A percentile compares a stretch with the other conserved stretches of the same genome.
Evolutionary conservation across 1,140 invertebrate species (phyloP).

Genomic region (Caenorhabditis brenneri): DNA sequence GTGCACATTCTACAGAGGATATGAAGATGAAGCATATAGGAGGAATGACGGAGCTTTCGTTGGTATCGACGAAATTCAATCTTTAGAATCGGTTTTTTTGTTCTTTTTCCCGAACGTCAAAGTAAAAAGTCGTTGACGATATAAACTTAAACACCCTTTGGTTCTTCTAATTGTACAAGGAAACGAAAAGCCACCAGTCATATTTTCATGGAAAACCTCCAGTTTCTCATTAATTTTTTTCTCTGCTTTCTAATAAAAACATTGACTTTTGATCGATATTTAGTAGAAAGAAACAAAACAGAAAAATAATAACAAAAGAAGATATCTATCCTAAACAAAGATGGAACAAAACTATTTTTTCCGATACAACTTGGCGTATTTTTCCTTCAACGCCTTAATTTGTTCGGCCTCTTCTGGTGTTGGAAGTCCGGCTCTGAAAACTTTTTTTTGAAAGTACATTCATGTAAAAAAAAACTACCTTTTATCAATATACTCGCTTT

Average conservation of each 20-base stretch:
- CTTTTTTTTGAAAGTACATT: neutral
- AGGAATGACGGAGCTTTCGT: too few species aligned
- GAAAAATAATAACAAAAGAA: conserved; percentile 5
- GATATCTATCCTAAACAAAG: neutral
- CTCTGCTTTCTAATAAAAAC: neutral
- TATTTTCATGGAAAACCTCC: too few species aligned
- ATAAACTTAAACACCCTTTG: too few species aligned
- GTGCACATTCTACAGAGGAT: too few species aligned
- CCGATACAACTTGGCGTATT: conserved; percentile 61
- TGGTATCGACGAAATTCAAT: too few species aligned
- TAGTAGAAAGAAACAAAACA: neutral
- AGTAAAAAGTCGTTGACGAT: too few species aligned
- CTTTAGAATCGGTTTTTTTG: too few species aligned
- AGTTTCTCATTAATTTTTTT: too few species aligned
- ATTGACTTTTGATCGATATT: neutral
- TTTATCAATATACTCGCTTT: conserved; percentile 65
- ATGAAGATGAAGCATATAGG: too few species aligned
- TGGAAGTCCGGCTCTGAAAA: conserved; percentile 59
- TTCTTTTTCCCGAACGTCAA: too few species aligned
- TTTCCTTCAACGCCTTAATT: conserved; percentile 56
- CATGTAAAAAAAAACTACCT: neutral
- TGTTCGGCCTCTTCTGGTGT: conserved; percentile 59
- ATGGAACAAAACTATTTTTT: neutral
- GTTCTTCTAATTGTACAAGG: too few species aligned
- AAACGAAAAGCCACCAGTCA: too few species aligned